Conservation (phyloP, 2,888 invertebrate genomes). For the Agrenia bidenticulata region DNA sequence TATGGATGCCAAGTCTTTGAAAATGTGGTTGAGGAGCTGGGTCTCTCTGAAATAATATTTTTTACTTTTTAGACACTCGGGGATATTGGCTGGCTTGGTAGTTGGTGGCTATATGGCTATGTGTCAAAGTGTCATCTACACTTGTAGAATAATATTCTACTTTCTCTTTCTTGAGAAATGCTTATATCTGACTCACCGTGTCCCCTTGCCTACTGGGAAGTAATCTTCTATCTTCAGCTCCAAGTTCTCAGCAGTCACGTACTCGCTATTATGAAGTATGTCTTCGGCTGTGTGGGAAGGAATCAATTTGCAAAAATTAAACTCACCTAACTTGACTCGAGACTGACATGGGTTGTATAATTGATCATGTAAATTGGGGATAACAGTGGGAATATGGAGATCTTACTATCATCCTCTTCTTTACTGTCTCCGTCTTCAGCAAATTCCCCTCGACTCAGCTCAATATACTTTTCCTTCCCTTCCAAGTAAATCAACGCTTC, state of each 20-base stretch:
- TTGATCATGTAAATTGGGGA: background rate
- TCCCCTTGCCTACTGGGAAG: slow-evolving; percentile 35
- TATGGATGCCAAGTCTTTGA: slow-evolving; percentile 43
- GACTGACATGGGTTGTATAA: background rate
- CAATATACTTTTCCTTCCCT: slow-evolving; percentile 32
- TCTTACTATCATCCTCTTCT: slow-evolving; percentile 8
- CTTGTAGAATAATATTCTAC: too few species aligned
- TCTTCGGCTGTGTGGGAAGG: slow-evolving; percentile 36
- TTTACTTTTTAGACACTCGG: too few species aligned
- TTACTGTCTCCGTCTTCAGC: too few species aligned
- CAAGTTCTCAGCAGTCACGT: slow-evolving; percentile 21
- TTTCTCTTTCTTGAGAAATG: too few species aligned
- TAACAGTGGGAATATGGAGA: background rate
- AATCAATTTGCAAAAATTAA: background rate
- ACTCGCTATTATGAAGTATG: slow-evolving; percentile 17
- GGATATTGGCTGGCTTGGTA: too few species aligned
- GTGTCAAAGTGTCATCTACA: background rate
- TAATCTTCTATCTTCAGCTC: slow-evolving; percentile 43
- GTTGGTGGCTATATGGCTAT: background rate
- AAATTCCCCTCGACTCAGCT: slow-evolving; percentile 14
- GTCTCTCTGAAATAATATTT: slow-evolving; percentile 35
- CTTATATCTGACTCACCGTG: too few species aligned
- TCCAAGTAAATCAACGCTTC: slow-evolving; percentile 28
- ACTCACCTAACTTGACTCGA: background rate
- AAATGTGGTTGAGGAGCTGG: slow-evolving; percentile 37